These are phyloP conservation scores for Hucho hucho DNA, from an alignment of 2,113 vertebrate species.

Conservation along the genomic window DNA sequence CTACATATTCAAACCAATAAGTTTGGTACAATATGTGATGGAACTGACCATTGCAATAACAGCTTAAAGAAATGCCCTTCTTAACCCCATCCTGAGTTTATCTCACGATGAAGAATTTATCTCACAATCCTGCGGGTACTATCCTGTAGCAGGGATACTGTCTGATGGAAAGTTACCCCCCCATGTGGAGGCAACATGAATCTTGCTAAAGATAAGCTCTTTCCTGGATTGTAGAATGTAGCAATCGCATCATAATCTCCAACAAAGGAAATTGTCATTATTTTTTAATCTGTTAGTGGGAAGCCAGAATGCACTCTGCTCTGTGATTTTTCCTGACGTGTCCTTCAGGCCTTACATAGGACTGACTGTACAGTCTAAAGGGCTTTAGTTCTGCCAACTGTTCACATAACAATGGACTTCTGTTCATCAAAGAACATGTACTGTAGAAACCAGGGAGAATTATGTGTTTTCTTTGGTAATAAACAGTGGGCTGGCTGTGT, in stretches of 20 bases:
- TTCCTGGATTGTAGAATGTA: slow-evolving; percentile 14
- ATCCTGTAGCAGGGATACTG: slow-evolving; percentile 2
- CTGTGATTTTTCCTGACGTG: slow-evolving; percentile 16
- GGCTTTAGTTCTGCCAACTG: neutral
- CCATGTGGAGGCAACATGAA: slow-evolving; percentile 29
- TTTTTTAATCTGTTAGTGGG: slow-evolving; percentile 55
- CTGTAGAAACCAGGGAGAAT: neutral
- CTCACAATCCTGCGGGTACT: neutral
- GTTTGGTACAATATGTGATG: too few relatives aligned
- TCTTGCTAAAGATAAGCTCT: slow-evolving; percentile 10
- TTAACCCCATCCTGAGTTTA: neutral
- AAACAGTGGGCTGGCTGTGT: too few relatives aligned
- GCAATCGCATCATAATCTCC: slow-evolving; percentile 56
- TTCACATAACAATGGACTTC: neutral
- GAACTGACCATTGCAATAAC: too few relatives aligned
- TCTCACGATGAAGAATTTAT: neutral
- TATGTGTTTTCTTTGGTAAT: neutral
- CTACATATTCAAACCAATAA: too few relatives aligned
- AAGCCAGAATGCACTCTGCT: slow-evolving; percentile 36
- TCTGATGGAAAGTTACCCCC: neutral
- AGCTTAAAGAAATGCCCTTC: too few relatives aligned
- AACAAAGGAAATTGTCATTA: too few relatives aligned
- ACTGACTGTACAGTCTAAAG: neutral
- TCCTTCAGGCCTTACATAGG: neutral
- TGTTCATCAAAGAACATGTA: neutral